Percentiles rank a stretch among this genome's conserved stretches.
Evolutionary conservation across 2,888 invertebrate species (phyloP).

Genomic region (Muscina levida): DNA sequence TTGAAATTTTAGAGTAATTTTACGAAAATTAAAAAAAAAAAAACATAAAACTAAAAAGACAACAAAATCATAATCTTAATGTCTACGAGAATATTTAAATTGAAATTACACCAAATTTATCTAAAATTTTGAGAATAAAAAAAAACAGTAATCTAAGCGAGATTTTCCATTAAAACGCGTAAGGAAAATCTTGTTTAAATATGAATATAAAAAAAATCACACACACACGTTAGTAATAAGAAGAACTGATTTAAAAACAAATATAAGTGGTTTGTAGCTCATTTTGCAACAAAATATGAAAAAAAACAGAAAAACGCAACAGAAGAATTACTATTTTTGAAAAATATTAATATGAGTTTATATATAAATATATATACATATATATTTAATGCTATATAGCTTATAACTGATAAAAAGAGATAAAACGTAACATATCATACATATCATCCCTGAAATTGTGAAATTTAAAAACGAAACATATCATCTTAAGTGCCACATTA

Average conservation of each 20-base stretch:
- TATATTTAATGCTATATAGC: conserved; percentile 32
- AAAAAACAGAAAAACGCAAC: conserved; percentile 11
- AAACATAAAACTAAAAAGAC: conserved; percentile 25
- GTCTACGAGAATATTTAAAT: conserved; percentile 45
- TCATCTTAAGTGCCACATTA: conserved; percentile 63
- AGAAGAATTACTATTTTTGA: conserved; percentile 16
- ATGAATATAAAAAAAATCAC: conserved; percentile 13
- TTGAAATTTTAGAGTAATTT: conserved; percentile 47
- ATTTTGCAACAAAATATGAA: conserved; percentile 70
- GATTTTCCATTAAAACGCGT: too few relatives aligned
- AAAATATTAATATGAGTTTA: conserved; percentile 21
- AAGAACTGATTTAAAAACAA: conserved; percentile 77
- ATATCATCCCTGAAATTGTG: conserved; percentile 28
- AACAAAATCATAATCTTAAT: conserved; percentile 40
- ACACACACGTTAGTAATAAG: conserved; percentile 47
- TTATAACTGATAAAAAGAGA: conserved; percentile 36
- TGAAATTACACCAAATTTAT: conserved; percentile 9
- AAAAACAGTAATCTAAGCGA: conserved; percentile 16
- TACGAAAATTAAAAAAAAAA: conserved; percentile 16
- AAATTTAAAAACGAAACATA: conserved; percentile 66
- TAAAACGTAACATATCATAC: conserved; percentile 45
- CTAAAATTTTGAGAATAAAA: conserved; percentile 39
- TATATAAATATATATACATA: not conserved
- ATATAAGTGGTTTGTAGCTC: conserved; percentile 78
- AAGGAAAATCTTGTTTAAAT: conserved; percentile 43